These are phyloP conservation scores for Drepanosiphum platanoidis DNA, from an alignment of 2,888 invertebrate species.

Conservation along the genomic window DNA sequence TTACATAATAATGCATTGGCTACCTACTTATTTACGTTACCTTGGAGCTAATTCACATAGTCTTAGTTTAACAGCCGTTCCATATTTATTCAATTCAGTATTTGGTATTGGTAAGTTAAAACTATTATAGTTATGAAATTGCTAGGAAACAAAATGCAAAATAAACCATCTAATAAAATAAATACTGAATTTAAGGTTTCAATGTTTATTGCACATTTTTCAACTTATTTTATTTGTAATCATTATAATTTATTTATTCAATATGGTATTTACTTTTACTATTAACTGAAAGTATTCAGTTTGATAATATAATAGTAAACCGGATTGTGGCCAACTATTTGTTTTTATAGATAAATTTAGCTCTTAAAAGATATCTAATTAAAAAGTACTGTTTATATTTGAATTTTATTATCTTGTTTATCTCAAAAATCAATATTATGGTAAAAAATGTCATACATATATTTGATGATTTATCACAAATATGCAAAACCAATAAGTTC, in stretches of 20 bases:
- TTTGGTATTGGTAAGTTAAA: slow-evolving; percentile 73
- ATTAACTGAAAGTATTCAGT: too few relatives aligned
- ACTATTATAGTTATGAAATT: neutral
- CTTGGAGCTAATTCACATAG: slow-evolving; percentile 76
- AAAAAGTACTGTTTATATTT: too few relatives aligned
- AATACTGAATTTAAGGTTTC: neutral
- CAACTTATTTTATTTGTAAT: slow-evolving; percentile 30
- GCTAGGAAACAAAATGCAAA: neutral
- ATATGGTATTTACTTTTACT: too few relatives aligned
- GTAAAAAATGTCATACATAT: too few relatives aligned
- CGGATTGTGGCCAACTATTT: too few relatives aligned
- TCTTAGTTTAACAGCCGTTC: slow-evolving; percentile 78
- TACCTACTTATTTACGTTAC: slow-evolving; percentile 77
- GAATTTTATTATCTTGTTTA: too few relatives aligned
- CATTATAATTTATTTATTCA: slow-evolving; percentile 6
- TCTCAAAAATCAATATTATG: too few relatives aligned
- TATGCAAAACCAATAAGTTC: too few relatives aligned
- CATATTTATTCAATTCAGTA: slow-evolving; percentile 78
- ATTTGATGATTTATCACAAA: too few relatives aligned
- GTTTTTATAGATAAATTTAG: too few relatives aligned
- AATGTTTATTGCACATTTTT: neutral
- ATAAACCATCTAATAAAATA: neutral
- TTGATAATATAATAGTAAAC: too few relatives aligned
- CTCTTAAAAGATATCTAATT: too few relatives aligned
- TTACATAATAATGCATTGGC: slow-evolving; percentile 83